These are phyloP conservation scores for Anisognathus igniventris DNA, from an alignment of 2,797 vertebrate genomes.

Conservation along the genomic window DNA sequence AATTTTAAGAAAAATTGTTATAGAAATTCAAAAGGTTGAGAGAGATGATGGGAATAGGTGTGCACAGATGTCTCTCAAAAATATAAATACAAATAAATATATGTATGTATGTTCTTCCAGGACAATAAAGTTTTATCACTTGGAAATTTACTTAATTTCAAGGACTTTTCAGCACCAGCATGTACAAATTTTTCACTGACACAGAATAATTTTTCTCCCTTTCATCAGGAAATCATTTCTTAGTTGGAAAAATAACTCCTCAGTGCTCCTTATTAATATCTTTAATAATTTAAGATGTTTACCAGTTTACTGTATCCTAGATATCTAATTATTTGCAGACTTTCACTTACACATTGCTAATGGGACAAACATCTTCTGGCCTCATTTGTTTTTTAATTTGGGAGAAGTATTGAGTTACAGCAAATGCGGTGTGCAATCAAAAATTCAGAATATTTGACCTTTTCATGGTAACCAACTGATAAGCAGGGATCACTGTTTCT, in stretches of 20 bases:
- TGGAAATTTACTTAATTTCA: background rate
- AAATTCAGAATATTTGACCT: slow-evolving; percentile 14
- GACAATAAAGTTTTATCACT: background rate
- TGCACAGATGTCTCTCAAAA: background rate
- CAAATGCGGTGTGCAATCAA: background rate
- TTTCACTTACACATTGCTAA: slow-evolving; percentile 17
- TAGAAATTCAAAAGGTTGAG: background rate
- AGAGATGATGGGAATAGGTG: background rate
- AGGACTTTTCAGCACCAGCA: background rate
- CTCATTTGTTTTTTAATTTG: slow-evolving; percentile 16
- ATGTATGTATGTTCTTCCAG: background rate
- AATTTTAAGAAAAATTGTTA: background rate
- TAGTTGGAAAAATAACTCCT: background rate
- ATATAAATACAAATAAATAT: background rate
- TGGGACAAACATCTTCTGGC: background rate
- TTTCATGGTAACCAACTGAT: background rate
- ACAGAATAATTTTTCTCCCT: background rate
- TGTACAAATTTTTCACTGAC: background rate
- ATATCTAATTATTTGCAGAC: slow-evolving; percentile 18
- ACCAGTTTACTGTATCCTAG: background rate
- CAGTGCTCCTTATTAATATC: background rate
- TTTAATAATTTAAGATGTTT: slow-evolving; percentile 53
- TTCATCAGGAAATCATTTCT: background rate
- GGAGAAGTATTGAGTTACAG: background rate
- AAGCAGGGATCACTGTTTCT: background rate